A percentile compares a stretch with the other conserved stretches of the same genome.
phyloP scores from a whole-genome alignment of 2,113 vertebrate species.

The Pluvialis apricaria region DNA sequence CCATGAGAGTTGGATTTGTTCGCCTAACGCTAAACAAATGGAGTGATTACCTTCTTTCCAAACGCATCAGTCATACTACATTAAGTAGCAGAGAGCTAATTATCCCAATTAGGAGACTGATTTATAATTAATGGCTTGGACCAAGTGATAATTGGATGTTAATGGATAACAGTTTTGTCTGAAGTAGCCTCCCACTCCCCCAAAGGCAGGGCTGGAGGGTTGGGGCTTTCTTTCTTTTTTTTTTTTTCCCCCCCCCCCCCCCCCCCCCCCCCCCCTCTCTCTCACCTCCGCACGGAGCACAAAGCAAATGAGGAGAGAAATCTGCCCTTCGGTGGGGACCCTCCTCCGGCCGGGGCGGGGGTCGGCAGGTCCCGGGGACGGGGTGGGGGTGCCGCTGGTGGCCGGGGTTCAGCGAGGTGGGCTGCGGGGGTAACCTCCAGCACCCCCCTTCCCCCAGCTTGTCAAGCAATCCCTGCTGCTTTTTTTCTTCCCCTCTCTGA shows the following conservation, averaged over 20 bases:
- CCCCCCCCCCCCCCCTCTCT: no score
- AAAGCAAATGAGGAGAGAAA: background rate
- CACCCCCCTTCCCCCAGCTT: background rate
- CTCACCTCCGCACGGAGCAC: background rate
- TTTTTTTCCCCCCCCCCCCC: no score
- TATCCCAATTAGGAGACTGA: conserved; percentile 95
- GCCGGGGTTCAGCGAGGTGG: background rate
- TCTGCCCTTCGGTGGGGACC: background rate
- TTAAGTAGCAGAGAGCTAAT: conserved; percentile 91
- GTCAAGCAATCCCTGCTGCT: background rate
- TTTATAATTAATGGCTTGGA: conserved; percentile 97
- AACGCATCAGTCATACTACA: conserved; percentile 86
- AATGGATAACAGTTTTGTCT: conserved; percentile 94
- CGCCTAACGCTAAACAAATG: conserved; percentile 73
- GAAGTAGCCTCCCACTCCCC: conserved; percentile 60
- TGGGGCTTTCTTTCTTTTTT: background rate
- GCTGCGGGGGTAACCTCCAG: background rate
- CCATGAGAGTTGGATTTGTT: conserved; percentile 73
- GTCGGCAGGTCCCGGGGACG: background rate
- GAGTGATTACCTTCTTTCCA: conserved; percentile 81
- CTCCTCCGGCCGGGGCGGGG: background rate
- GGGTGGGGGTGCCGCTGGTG: background rate
- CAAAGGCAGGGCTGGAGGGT: conserved; percentile 19
- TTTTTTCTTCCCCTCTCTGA: no score
- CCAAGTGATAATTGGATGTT: conserved; percentile 96